Percentiles rank a stretch among this genome's conserved stretches.
Conservation (phyloP, 2,888 invertebrate species). For the Mantis religiosa region DNA sequence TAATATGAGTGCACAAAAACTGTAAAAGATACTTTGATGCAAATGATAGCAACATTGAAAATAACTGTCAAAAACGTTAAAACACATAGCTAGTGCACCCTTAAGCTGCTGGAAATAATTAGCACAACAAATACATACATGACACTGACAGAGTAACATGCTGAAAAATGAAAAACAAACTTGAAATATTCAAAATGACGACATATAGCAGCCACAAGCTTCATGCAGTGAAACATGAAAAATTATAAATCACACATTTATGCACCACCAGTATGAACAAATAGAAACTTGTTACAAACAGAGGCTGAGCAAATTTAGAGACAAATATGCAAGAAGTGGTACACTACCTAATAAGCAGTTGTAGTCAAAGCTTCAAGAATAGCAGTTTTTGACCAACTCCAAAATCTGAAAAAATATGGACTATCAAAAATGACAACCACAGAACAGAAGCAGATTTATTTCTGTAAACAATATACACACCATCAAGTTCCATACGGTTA, state of each 20-base stretch:
- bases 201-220: neutral
- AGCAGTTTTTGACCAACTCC: neutral
- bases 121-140: neutral
- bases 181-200: neutral
- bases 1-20: neutral
- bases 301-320: neutral
- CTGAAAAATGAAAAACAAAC: neutral
- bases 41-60: neutral
- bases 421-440: neutral
- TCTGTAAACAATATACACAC: neutral
- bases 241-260: neutral
- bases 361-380: neutral
- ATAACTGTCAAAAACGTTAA: neutral
- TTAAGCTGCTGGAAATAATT: neutral
- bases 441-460: neutral
- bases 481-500: no score
- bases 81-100: neutral
- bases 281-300: neutral
- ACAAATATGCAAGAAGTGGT: neutral
- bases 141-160: neutral
- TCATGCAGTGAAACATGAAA: neutral
- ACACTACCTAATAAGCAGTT: neutral
- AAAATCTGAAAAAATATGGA: neutral
- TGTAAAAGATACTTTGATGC: neutral
- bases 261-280: neutral